These are phyloP conservation scores for Halictus ligatus DNA, from an alignment of 2,888 invertebrate species.

Conservation along the genomic window DNA sequence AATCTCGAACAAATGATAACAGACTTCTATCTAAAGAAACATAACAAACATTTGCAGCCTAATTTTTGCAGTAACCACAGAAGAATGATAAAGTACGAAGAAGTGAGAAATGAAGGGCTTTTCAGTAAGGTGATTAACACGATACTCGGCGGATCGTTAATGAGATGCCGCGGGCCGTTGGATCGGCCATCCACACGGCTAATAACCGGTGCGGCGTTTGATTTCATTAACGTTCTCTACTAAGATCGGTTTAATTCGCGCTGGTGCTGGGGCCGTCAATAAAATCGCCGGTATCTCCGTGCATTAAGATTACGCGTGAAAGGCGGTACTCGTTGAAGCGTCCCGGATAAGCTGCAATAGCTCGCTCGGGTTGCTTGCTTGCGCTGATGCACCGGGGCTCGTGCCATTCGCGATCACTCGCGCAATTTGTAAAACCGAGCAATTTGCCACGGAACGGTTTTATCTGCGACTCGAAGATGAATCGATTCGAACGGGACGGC, in stretches of 20 bases:
- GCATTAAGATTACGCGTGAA: constrained; percentile 64
- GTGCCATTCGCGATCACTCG: constrained; percentile 48
- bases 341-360: constrained; percentile 51
- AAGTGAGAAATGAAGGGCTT: background rate
- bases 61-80: background rate
- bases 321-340: constrained; percentile 45
- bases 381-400: constrained; percentile 33
- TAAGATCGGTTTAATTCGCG: constrained; percentile 62
- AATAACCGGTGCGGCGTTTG: constrained; percentile 48
- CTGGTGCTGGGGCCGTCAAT: constrained; percentile 62
- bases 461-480: constrained; percentile 36
- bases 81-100: background rate
- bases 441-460: constrained; percentile 41
- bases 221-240: constrained; percentile 62
- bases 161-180: constrained; percentile 1
- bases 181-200: constrained; percentile 23
- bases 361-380: background rate
- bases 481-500: constrained; percentile 32
- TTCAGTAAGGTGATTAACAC: background rate
- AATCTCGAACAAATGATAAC: no score
- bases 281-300: constrained; percentile 63
- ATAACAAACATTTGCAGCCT: background rate
- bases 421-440: constrained; percentile 40
- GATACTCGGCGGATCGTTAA: constrained; percentile 6
- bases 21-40: background rate